phyloP scores from a whole-genome alignment of 2,797 vertebrate species.

The Allobates femoralis region DNA sequence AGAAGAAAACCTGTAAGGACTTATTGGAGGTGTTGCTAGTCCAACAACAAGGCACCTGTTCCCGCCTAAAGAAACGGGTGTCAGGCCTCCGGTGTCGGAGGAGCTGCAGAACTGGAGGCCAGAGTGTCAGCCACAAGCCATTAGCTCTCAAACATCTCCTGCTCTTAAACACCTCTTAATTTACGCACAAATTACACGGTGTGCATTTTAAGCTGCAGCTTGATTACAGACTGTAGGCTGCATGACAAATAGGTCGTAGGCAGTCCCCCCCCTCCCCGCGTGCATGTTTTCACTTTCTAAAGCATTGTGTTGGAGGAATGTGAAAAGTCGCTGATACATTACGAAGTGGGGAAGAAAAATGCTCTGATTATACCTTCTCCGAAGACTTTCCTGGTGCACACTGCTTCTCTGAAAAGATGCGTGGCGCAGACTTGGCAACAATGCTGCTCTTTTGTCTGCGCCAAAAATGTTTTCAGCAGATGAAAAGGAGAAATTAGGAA shows the following conservation, averaged over 20 bases:
- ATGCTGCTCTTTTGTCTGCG: conserved; percentile 56
- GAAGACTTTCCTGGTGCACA: conserved; percentile 68
- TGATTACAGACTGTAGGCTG: conserved; percentile 61
- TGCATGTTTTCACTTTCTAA: conserved; percentile 51
- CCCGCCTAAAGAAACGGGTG: not conserved
- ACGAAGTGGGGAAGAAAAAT: conserved; percentile 27
- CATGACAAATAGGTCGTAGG: conserved; percentile 61
- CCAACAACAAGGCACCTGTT: conserved; percentile 38
- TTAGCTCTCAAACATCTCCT: conserved; percentile 61
- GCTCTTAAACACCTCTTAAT: conserved; percentile 64
- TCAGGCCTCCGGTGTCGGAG: conserved; percentile 50
- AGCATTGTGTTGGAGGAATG: conserved; percentile 38
- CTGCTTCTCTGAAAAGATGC: conserved; percentile 65
- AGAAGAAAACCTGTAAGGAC: not conserved
- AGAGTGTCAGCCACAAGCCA: conserved; percentile 58
- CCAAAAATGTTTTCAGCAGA: conserved; percentile 58
- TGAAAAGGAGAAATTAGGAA: conserved; percentile 60
- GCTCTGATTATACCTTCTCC: conserved; percentile 47
- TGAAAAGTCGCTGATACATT: conserved; percentile 31
- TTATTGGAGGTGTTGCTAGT: conserved; percentile 46
- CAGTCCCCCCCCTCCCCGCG: conserved; percentile 48
- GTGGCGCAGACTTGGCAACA: conserved; percentile 59
- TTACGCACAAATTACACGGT: conserved; percentile 62
- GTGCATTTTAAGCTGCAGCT: conserved; percentile 59
- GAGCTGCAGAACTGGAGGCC: conserved; percentile 20